These are phyloP conservation scores for Neodontobutis hainanensis DNA, from an alignment of 2,113 vertebrate species.

Conservation along the genomic window DNA sequence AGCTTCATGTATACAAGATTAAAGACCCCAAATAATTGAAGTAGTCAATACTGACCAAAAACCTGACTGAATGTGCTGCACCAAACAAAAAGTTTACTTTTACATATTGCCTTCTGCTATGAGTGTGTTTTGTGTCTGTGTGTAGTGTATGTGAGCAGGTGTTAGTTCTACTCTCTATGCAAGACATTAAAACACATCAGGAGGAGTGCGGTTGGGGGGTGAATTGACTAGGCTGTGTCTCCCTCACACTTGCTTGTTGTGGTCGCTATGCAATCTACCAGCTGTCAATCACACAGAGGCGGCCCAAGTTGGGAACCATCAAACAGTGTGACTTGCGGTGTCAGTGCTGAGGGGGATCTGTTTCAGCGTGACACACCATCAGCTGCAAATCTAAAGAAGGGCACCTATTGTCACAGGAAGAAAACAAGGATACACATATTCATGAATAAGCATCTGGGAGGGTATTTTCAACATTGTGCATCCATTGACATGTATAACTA, in stretches of 20 bases:
- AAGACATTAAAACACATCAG: slow-evolving; percentile 66
- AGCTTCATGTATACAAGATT: too few species aligned
- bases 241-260: slow-evolving; percentile 67
- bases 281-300: slow-evolving; percentile 75
- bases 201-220: slow-evolving; percentile 20
- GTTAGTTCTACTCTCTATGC: slow-evolving; percentile 53
- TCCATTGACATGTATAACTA: slow-evolving; percentile 6
- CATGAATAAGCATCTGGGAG: slow-evolving; percentile 50
- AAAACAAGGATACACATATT: slow-evolving; percentile 63
- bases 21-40: background rate
- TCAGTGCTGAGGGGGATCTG: slow-evolving; percentile 76
- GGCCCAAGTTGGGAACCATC: slow-evolving; percentile 76
- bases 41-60: background rate
- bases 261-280: slow-evolving; percentile 78
- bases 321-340: slow-evolving; percentile 71
- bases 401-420: slow-evolving; percentile 61
- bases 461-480: slow-evolving; percentile 21
- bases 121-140: slow-evolving; percentile 16
- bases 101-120: background rate
- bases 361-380: slow-evolving; percentile 76
- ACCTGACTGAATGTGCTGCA: background rate
- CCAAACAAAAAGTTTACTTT: slow-evolving; percentile 52
- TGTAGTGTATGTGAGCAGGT: slow-evolving; percentile 28
- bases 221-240: slow-evolving; percentile 68
- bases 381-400: slow-evolving; percentile 69